Evolutionary conservation across 2,888 invertebrate species (phyloP).

Genomic region (Noctua comes): DNA sequence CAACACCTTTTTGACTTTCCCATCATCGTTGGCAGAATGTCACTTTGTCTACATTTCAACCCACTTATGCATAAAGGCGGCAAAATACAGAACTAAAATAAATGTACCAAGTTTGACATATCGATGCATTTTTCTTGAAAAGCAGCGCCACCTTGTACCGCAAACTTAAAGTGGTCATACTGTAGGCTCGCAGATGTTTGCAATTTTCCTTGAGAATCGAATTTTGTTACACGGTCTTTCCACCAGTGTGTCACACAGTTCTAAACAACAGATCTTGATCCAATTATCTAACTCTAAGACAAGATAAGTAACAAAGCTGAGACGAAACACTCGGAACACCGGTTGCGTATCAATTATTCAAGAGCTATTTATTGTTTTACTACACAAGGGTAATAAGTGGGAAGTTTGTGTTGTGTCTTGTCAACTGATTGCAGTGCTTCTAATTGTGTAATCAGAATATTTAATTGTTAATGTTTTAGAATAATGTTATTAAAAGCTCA

Average conservation of each 20-base stretch:
- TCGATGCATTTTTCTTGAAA: background rate
- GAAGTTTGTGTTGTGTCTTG: constrained; percentile 32
- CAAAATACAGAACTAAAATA: too few relatives aligned
- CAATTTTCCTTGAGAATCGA: background rate
- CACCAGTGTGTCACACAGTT: constrained; percentile 65
- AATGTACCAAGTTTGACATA: background rate
- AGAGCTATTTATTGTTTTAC: constrained; percentile 67
- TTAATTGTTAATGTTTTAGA: constrained; percentile 1
- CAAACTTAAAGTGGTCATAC: background rate
- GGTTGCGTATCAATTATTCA: constrained; percentile 77
- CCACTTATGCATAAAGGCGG: too few relatives aligned
- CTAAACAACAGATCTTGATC: constrained; percentile 82
- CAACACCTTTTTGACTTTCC: too few relatives aligned
- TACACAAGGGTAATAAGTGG: constrained; percentile 43
- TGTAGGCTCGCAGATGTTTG: background rate
- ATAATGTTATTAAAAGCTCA: background rate
- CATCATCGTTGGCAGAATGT: too few relatives aligned
- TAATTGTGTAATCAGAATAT: constrained; percentile 7
- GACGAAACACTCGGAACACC: constrained; percentile 70
- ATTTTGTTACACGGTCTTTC: constrained; percentile 7
- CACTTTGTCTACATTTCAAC: too few relatives aligned
- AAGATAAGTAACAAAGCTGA: constrained; percentile 80
- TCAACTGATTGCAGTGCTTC: constrained; percentile 15
- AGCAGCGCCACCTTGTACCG: background rate
- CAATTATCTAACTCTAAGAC: constrained; percentile 81